Percentiles rank a stretch among this genome's conserved stretches.
phyloP scores from a whole-genome alignment of 2,888 invertebrate species.

The Amphipyra tragopoginis region DNA sequence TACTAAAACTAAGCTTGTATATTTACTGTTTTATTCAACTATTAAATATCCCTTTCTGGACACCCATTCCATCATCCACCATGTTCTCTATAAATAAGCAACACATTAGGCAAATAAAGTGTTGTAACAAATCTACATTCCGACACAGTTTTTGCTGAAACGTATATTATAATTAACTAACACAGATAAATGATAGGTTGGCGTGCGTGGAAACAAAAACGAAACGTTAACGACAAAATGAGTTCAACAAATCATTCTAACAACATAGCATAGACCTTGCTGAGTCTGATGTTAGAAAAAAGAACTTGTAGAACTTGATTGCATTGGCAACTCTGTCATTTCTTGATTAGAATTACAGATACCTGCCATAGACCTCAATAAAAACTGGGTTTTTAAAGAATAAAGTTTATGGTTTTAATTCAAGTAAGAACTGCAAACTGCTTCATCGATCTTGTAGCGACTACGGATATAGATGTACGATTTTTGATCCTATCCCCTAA shows the following conservation, averaged over 20 bases:
- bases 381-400: slow-evolving; percentile 33
- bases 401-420: slow-evolving; percentile 15
- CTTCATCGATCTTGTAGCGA: neutral
- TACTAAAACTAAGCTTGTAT: too few species aligned
- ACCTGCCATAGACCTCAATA: slow-evolving; percentile 41
- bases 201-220: slow-evolving; percentile 38
- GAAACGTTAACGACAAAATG: slow-evolving; percentile 40
- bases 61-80: slow-evolving; percentile 12
- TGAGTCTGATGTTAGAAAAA: slow-evolving; percentile 23
- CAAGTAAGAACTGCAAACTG: neutral
- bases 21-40: too few species aligned
- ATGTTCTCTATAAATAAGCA: slow-evolving; percentile 21
- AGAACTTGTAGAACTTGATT: slow-evolving; percentile 53
- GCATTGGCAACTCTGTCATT: slow-evolving; percentile 38
- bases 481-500: too few species aligned
- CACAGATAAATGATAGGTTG: slow-evolving; percentile 49
- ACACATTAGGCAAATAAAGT: slow-evolving; percentile 32
- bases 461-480: neutral
- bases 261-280: slow-evolving; percentile 49
- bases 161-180: slow-evolving; percentile 47
- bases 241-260: slow-evolving; percentile 48
- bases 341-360: slow-evolving; percentile 54
- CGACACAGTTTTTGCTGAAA: slow-evolving; percentile 37
- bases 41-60: too few species aligned
- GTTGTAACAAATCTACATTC: slow-evolving; percentile 39